Conservation (phyloP, 2,888 invertebrate genomes). For the Macrosoma leucophasiata region DNA sequence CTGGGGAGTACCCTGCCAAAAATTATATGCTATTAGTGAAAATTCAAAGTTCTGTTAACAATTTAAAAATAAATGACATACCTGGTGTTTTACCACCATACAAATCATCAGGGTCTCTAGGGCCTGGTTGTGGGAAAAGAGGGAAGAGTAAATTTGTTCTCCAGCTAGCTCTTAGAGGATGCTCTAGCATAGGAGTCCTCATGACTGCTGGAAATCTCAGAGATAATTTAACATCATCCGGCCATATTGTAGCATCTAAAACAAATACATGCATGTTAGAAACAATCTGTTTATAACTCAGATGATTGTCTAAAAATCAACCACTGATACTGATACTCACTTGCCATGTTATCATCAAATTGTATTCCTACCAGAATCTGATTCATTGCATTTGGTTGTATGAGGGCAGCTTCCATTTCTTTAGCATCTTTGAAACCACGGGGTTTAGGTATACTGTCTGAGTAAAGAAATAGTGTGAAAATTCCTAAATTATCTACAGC, state of each 20-base stretch:
- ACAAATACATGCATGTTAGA: too few species aligned
- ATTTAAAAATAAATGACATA: constrained; percentile 32
- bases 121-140: constrained; percentile 80
- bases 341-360: constrained; percentile 61
- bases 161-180: constrained; percentile 77
- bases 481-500: constrained; percentile 60
- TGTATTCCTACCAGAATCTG: constrained; percentile 61
- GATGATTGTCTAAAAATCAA: background rate
- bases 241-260: constrained; percentile 60
- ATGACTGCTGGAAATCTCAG: constrained; percentile 81
- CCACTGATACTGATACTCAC: constrained; percentile 40
- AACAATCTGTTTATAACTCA: too few species aligned
- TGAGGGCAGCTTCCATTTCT: constrained; percentile 53
- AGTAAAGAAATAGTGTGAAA: constrained; percentile 49
- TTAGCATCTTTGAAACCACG: constrained; percentile 53
- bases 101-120: constrained; percentile 72
- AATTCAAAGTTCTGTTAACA: background rate
- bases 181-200: constrained; percentile 62
- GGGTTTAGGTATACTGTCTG: constrained; percentile 54
- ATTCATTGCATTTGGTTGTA: constrained; percentile 61
- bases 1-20: constrained; percentile 56
- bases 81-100: constrained; percentile 76
- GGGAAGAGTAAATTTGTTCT: constrained; percentile 82
- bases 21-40: too few species aligned
- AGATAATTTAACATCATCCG: constrained; percentile 68